Evolutionary conservation across 2,797 vertebrate genomes (phyloP).

Genomic region (Australoheros facetus): DNA sequence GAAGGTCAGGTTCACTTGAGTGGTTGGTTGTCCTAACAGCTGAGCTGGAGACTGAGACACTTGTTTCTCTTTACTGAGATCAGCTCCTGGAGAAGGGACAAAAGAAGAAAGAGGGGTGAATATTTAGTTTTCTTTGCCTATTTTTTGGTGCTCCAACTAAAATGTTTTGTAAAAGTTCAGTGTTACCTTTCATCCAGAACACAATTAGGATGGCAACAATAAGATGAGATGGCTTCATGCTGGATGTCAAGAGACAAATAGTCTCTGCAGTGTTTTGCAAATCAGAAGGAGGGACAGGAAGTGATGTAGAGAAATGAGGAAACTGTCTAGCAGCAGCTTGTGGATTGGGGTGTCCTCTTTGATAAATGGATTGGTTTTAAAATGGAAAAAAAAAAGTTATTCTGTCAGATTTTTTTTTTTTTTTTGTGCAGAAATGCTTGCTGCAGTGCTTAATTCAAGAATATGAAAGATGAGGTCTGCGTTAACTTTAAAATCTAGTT

Average conservation of each 20-base stretch:
- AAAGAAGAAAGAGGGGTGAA: rapidly evolving
- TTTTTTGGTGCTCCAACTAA: neutral
- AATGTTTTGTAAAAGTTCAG: neutral
- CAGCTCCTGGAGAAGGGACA: slow-evolving; percentile 29
- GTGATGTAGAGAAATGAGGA: neutral
- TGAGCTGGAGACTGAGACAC: slow-evolving; percentile 49
- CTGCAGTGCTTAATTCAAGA: neutral
- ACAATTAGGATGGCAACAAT: neutral
- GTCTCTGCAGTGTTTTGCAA: neutral
- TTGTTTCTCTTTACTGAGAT: slow-evolving; percentile 28
- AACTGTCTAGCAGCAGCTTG: neutral
- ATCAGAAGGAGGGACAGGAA: slow-evolving; percentile 27
- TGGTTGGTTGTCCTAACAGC: neutral
- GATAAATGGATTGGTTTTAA: neutral
- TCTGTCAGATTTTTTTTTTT: neutral
- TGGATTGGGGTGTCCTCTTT: neutral
- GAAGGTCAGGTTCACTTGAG: slow-evolving; percentile 28
- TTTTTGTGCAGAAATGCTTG: neutral
- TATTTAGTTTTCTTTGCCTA: neutral
- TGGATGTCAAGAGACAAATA: neutral
- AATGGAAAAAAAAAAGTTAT: neutral
- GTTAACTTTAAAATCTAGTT: too few relatives aligned
- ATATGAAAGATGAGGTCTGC: neutral
- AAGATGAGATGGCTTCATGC: slow-evolving; percentile 26
- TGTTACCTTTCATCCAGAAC: slow-evolving; percentile 45